Evolutionary conservation across 1,140 invertebrate species (phyloP).

Genomic region (Scaptomyza graminum): DNA sequence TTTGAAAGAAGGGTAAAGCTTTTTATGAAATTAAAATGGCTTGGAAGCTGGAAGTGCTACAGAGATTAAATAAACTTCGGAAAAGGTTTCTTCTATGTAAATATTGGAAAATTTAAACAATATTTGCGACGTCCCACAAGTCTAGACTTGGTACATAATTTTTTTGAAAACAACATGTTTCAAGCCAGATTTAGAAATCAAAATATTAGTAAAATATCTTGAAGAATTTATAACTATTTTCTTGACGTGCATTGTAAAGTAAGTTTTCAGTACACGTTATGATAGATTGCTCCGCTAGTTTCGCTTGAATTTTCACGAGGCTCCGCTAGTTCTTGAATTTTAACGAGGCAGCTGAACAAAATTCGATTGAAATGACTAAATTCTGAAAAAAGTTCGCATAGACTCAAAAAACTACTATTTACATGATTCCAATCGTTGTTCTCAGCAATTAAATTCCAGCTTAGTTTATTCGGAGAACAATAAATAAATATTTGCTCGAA

Average conservation of each 20-base stretch:
- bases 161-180: too few species aligned
- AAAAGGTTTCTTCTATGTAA: neutral
- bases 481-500: neutral
- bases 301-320: neutral
- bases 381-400: neutral
- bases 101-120: too few species aligned
- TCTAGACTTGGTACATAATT: too few species aligned
- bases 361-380: neutral
- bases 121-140: too few species aligned
- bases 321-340: too few species aligned
- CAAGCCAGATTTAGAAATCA: neutral
- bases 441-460: neutral
- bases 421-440: neutral
- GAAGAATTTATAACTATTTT: too few species aligned
- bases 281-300: neutral
- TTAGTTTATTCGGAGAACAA: conserved; percentile 1
- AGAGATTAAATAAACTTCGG: neutral
- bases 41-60: neutral
- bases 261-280: neutral
- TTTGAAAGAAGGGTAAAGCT: neutral
- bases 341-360: neutral
- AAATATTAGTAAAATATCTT: neutral
- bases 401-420: neutral
- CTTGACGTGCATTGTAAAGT: neutral
- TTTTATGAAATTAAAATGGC: conserved; percentile 13